Evolutionary conservation across 1,140 invertebrate species (phyloP).

Genomic region (Pseudachorutes palmiensis): DNA sequence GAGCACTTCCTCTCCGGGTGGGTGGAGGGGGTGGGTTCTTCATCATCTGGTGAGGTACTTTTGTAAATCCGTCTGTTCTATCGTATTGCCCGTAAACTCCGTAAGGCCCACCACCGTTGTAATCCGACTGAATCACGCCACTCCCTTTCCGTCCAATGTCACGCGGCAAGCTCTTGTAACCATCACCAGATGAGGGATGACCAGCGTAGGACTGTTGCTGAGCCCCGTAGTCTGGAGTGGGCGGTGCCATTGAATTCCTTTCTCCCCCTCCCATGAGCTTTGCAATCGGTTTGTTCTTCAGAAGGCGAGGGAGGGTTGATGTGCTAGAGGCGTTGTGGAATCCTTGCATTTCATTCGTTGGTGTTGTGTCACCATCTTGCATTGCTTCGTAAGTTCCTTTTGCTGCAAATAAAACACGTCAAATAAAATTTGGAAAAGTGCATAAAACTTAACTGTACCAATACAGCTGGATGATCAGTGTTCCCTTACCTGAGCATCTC

Average conservation of each 20-base stretch:
- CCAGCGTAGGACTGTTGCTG: not conserved
- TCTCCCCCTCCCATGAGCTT: slow-evolving; percentile 33
- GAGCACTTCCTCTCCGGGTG: slow-evolving; percentile 26
- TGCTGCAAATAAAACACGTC: not conserved
- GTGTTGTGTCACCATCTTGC: slow-evolving; percentile 33
- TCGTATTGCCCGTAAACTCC: not conserved
- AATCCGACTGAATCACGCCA: not conserved
- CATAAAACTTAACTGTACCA: too few relatives aligned
- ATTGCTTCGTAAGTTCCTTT: slow-evolving; percentile 22
- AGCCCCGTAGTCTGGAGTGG: slow-evolving; percentile 12
- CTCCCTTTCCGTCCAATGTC: slow-evolving; percentile 29
- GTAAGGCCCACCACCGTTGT: not conserved
- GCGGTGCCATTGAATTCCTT: slow-evolving; percentile 5
- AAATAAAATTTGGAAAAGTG: not conserved
- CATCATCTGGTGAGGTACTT: slow-evolving; percentile 2
- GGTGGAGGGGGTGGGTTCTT: slow-evolving; percentile 35
- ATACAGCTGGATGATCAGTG: too few relatives aligned
- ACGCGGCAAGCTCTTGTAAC: slow-evolving; percentile 36
- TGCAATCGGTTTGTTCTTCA: slow-evolving; percentile 34
- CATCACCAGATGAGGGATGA: slow-evolving; percentile 20
- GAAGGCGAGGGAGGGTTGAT: slow-evolving; percentile 29
- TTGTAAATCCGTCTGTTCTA: slow-evolving; percentile 13
- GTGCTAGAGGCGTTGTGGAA: slow-evolving; percentile 3
- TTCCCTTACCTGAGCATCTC: slow-evolving; percentile 14
- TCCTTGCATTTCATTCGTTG: slow-evolving; percentile 28